These are phyloP conservation scores for Conus canariensis DNA, from an alignment of 2,888 invertebrate species.

Conservation along the genomic window DNA sequence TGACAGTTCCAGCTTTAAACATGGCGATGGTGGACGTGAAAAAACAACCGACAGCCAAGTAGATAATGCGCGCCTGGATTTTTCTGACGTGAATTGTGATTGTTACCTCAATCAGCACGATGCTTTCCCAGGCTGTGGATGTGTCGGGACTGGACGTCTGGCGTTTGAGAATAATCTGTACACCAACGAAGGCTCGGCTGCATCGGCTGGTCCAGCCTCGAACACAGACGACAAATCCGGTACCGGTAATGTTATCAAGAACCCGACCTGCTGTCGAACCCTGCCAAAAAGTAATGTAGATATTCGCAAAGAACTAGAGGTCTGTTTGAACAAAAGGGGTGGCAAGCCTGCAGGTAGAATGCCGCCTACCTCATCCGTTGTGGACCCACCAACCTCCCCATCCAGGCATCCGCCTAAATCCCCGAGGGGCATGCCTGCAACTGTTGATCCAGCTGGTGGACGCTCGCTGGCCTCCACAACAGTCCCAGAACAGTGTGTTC, in stretches of 20 bases:
- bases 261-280: not conserved
- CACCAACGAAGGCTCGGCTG: not conserved
- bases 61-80: not conserved
- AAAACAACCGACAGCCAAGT: not conserved
- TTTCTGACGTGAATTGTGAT: not conserved
- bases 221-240: not conserved
- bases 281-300: not conserved
- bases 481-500: not conserved
- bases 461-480: not conserved
- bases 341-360: not conserved
- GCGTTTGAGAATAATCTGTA: not conserved
- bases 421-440: not conserved
- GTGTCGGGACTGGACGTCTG: not conserved
- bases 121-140: not conserved
- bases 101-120: not conserved
- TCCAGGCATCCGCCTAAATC: not conserved
- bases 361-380: not conserved
- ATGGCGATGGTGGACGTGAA: not conserved
- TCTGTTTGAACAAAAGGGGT: not conserved
- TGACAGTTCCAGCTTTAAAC: not conserved
- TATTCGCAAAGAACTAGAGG: not conserved
- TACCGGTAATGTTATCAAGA: not conserved
- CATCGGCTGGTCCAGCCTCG: not conserved
- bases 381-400: not conserved
- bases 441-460: not conserved